Conservation (phyloP, 2,888 invertebrate species). For the Actias luna region DNA sequence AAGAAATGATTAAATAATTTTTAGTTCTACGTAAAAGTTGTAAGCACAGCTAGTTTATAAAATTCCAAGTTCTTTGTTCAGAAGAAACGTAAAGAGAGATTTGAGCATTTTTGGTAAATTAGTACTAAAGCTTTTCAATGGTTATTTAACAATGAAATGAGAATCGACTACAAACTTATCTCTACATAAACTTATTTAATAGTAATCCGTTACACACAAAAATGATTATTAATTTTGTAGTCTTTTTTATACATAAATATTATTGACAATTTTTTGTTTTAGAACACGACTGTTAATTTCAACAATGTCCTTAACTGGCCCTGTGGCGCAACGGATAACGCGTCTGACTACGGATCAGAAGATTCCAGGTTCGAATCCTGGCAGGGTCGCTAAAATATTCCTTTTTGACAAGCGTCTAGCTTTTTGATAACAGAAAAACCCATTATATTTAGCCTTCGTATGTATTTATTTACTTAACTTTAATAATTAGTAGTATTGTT, state of each 20-base stretch:
- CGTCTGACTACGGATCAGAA: conserved; percentile 88
- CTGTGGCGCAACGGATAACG: conserved; percentile 86
- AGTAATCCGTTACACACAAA: too few species aligned
- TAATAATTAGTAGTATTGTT: conserved; percentile 61
- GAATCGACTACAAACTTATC: too few species aligned
- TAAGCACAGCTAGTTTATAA: too few species aligned
- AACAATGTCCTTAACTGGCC: conserved; percentile 46
- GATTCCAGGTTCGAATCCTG: conserved; percentile 86
- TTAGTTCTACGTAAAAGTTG: too few species aligned
- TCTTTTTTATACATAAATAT: background rate
- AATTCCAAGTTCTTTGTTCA: too few species aligned
- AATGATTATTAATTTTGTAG: too few species aligned
- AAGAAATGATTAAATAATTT: too few species aligned
- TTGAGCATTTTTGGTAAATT: too few species aligned
- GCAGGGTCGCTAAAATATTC: conserved; percentile 71
- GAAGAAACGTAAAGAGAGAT: too few species aligned
- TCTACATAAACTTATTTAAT: too few species aligned
- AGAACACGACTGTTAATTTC: conserved; percentile 28
- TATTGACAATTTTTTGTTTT: background rate
- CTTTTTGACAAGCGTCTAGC: conserved; percentile 24
- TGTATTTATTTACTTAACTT: conserved; percentile 41
- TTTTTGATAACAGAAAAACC: conserved; percentile 28
- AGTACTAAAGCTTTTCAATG: too few species aligned
- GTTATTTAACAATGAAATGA: too few species aligned
- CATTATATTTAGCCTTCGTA: conserved; percentile 27